These are phyloP conservation scores for Gadus chalcogrammus DNA, from an alignment of 2,113 vertebrate species.

Conservation along the genomic window DNA sequence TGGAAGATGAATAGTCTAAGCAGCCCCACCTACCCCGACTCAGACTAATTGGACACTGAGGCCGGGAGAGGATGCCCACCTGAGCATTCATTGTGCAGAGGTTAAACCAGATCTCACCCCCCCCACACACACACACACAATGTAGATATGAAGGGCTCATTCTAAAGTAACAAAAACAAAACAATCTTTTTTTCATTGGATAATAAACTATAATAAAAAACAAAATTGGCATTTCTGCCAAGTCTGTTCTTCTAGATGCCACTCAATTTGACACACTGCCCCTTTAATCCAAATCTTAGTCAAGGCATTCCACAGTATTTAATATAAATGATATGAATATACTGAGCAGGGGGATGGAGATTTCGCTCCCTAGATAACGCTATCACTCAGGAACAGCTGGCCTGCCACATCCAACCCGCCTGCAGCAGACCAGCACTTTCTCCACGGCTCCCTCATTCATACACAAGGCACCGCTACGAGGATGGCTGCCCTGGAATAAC, in stretches of 20 bases:
- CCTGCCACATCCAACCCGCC: conserved; percentile 26
- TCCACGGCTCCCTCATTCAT: not conserved
- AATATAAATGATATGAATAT: conserved; percentile 33
- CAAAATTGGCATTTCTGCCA: too few relatives aligned
- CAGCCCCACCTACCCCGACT: too few relatives aligned
- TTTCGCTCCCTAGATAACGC: conserved; percentile 33
- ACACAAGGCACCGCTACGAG: not conserved
- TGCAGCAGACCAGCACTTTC: conserved; percentile 18
- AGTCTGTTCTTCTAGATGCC: conserved; percentile 20
- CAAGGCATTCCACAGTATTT: conserved; percentile 18
- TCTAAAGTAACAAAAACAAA: too few relatives aligned
- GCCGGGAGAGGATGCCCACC: too few relatives aligned
- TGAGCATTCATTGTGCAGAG: too few relatives aligned
- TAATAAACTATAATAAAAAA: not conserved
- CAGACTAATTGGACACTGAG: too few relatives aligned
- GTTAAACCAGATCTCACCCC: too few relatives aligned
- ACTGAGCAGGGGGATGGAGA: conserved; percentile 27
- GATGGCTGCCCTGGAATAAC: conserved; percentile 1
- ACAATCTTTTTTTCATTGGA: too few relatives aligned
- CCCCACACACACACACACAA: too few relatives aligned
- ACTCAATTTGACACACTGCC: conserved; percentile 26
- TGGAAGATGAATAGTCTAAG: too few relatives aligned
- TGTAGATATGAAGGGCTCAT: too few relatives aligned
- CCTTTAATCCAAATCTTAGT: conserved; percentile 25
- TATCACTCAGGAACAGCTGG: conserved; percentile 14